These are phyloP conservation scores for Eupristina koningsbergeri DNA, from an alignment of 1,140 invertebrate species.

Conservation along the genomic window DNA sequence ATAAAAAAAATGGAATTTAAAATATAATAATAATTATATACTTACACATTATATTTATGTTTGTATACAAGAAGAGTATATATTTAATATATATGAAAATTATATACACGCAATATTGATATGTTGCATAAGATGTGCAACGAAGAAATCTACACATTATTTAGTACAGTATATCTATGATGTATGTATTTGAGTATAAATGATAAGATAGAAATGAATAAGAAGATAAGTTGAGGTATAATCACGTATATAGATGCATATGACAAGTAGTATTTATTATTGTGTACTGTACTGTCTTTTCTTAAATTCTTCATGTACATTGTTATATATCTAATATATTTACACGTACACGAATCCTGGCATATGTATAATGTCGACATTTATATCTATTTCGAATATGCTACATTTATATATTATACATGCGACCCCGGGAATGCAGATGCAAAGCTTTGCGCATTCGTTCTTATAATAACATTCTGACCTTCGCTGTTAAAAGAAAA, in stretches of 20 bases:
- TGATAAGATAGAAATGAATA: slow-evolving; percentile 46
- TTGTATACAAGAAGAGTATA: slow-evolving; percentile 72
- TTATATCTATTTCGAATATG: slow-evolving; percentile 66
- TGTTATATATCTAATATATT: slow-evolving; percentile 67
- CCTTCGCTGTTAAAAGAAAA: slow-evolving; percentile 25
- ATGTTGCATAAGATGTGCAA: slow-evolving; percentile 46
- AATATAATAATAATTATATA: slow-evolving; percentile 63
- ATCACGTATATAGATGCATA: slow-evolving; percentile 60
- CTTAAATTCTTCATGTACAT: slow-evolving; percentile 72
- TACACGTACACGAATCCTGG: slow-evolving; percentile 66
- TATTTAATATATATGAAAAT: slow-evolving; percentile 43
- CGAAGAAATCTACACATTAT: slow-evolving; percentile 45
- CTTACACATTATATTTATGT: slow-evolving; percentile 72
- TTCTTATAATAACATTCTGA: slow-evolving; percentile 53
- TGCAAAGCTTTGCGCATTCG: slow-evolving; percentile 67
- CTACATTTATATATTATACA: slow-evolving; percentile 62
- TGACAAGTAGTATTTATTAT: slow-evolving; percentile 73
- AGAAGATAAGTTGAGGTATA: slow-evolving; percentile 53
- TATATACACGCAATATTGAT: slow-evolving; percentile 46
- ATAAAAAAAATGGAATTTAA: slow-evolving; percentile 38
- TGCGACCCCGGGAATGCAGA: slow-evolving; percentile 68
- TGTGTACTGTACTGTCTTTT: slow-evolving; percentile 76
- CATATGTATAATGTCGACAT: slow-evolving; percentile 68
- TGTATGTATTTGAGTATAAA: slow-evolving; percentile 47
- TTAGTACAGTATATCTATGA: slow-evolving; percentile 44